These are phyloP conservation scores for Digitonthophagus gazella DNA, from an alignment of 2,888 invertebrate genomes.

Conservation along the genomic window DNA sequence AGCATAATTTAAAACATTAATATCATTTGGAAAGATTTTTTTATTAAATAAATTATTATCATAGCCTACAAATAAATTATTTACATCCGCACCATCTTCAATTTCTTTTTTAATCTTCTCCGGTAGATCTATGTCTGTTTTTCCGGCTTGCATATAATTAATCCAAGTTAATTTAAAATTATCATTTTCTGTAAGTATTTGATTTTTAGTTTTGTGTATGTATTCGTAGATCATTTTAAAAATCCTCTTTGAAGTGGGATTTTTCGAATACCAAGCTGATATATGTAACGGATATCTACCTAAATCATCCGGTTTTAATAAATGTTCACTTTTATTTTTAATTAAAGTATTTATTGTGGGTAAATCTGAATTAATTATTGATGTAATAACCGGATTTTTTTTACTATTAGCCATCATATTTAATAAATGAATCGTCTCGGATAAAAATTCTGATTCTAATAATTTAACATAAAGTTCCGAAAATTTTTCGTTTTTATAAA, in stretches of 20 bases:
- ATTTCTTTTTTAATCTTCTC: slow-evolving; percentile 4
- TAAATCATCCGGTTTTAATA: slow-evolving; percentile 4
- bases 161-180: not conserved
- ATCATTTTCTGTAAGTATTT: slow-evolving; percentile 1
- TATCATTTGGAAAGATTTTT: not conserved
- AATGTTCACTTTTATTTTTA: not conserved
- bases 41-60: not conserved
- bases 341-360: not conserved
- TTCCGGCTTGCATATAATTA: not conserved
- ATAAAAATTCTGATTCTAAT: not conserved
- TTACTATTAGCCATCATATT: not conserved
- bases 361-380: not conserved
- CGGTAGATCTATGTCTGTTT: not conserved
- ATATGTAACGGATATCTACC: slow-evolving; percentile 1
- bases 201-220: not conserved
- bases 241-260: not conserved
- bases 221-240: not conserved
- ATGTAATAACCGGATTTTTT: not conserved
- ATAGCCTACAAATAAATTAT: not conserved
- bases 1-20: not conserved
- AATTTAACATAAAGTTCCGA: not conserved
- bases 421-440: not conserved
- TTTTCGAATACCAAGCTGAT: not conserved
- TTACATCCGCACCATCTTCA: not conserved
- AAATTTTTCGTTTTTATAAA: not conserved